phyloP scores from a whole-genome alignment of 2,888 invertebrate genomes.

The Coelinius sp. region DNA sequence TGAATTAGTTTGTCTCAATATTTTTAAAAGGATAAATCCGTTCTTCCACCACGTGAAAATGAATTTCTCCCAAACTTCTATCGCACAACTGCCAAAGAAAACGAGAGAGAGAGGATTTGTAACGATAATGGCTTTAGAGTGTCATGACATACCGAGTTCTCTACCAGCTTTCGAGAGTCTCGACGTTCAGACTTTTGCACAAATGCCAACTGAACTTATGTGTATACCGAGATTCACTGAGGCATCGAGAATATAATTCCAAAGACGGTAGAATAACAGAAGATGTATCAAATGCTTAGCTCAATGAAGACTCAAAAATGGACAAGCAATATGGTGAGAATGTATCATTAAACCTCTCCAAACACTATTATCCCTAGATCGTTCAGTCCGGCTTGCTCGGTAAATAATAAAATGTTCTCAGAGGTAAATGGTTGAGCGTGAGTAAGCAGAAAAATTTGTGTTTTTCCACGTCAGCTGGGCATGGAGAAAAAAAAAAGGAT shows the following conservation, averaged over 20 bases:
- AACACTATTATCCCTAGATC: conserved; percentile 48
- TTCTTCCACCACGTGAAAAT: neutral
- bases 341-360: conserved; percentile 49
- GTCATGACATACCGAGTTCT: conserved; percentile 52
- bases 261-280: neutral
- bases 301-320: conserved; percentile 5
- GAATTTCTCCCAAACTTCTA: conserved; percentile 31
- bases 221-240: neutral
- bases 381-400: conserved; percentile 25
- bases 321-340: neutral
- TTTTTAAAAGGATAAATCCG: neutral
- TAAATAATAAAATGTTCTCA: conserved; percentile 51
- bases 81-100: conserved; percentile 20
- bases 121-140: conserved; percentile 65
- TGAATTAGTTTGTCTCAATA: too few relatives aligned
- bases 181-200: conserved; percentile 7
- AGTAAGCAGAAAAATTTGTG: conserved; percentile 43
- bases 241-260: neutral
- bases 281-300: neutral
- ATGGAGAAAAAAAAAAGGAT: conserved; percentile 6
- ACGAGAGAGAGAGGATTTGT: conserved; percentile 38
- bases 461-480: conserved; percentile 24
- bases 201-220: conserved; percentile 20
- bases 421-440: conserved; percentile 45
- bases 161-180: conserved; percentile 40